phyloP scores from a whole-genome alignment of 53 echinoderm and acorn worm genomes.

The Paelopatides confundens region DNA sequence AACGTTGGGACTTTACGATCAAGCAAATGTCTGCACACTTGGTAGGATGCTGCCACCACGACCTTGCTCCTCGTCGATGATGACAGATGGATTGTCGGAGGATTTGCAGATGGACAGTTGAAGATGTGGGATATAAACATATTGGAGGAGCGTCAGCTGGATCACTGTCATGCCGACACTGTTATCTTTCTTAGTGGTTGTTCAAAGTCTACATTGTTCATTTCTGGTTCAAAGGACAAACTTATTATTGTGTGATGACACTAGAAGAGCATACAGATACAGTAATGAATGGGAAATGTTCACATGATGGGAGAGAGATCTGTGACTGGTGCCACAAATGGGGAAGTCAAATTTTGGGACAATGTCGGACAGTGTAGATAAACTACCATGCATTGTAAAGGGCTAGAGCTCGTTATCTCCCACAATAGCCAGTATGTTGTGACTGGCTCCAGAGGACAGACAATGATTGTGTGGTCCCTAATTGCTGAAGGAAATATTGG shows the following conservation, averaged over 20 bases:
- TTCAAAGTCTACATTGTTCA: neutral
- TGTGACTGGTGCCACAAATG: slow-evolving; percentile 18
- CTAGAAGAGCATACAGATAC: slow-evolving; percentile 14
- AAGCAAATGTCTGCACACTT: neutral
- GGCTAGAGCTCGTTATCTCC: slow-evolving; percentile 9
- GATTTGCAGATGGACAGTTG: slow-evolving; percentile 61
- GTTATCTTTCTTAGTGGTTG: neutral
- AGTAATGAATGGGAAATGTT: neutral
- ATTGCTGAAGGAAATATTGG: slow-evolving; percentile 55
- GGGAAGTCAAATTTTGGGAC: slow-evolving; percentile 52
- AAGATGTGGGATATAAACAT: slow-evolving; percentile 68
- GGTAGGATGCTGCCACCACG: neutral
- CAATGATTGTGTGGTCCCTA: slow-evolving; percentile 76
- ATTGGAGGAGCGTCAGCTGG: neutral
- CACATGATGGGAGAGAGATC: neutral
- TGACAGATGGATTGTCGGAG: slow-evolving; percentile 56
- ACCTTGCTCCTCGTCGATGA: slow-evolving; percentile 25
- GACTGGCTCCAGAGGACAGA: slow-evolving; percentile 69
- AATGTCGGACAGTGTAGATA: neutral
- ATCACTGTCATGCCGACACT: neutral
- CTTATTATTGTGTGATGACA: slow-evolving; percentile 23
- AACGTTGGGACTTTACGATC: slow-evolving; percentile 42
- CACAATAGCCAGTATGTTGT: slow-evolving; percentile 38
- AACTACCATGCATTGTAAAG: neutral
- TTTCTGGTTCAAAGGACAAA: slow-evolving; percentile 30